These are phyloP conservation scores for Pseudorhiza aurosa DNA, from an alignment of 30 jellyfish, hydroid and myxozoan genomes.

Conservation along the genomic window DNA sequence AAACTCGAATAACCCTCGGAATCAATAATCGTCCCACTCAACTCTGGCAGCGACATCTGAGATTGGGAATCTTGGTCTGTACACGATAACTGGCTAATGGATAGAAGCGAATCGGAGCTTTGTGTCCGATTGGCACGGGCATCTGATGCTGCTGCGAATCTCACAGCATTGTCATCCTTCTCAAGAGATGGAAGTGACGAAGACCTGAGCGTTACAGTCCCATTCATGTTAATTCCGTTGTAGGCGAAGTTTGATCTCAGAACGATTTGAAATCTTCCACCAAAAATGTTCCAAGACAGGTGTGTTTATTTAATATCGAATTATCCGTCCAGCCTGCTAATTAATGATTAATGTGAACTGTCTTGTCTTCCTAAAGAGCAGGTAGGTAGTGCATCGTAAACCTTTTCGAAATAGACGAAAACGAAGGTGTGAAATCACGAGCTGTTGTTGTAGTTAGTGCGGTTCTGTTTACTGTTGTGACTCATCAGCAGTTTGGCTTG, in stretches of 20 bases:
- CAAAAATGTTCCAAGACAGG: neutral
- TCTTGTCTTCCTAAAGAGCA: neutral
- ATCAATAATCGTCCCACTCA: neutral
- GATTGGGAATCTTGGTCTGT: constrained; percentile 11
- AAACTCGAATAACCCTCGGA: constrained; percentile 65
- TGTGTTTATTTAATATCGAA: neutral
- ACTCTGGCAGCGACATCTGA: constrained; percentile 24
- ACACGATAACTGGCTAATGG: constrained; percentile 2
- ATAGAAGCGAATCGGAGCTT: constrained; percentile 29
- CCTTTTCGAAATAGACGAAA: too few relatives aligned
- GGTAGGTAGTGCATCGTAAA: too few relatives aligned
- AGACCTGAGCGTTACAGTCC: neutral
- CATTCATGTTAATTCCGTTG: neutral
- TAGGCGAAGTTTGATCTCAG: neutral
- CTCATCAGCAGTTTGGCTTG: too few relatives aligned
- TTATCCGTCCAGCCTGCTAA: neutral
- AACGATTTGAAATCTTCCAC: neutral
- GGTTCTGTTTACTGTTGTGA: too few relatives aligned
- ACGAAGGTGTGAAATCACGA: too few relatives aligned
- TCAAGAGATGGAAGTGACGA: neutral
- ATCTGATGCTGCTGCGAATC: neutral
- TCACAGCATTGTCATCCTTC: neutral
- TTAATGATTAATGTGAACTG: neutral
- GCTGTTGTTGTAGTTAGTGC: too few relatives aligned
- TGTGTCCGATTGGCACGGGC: neutral